Conservation (phyloP, 1,140 invertebrate genomes). For the Coptotermes formosanus region DNA sequence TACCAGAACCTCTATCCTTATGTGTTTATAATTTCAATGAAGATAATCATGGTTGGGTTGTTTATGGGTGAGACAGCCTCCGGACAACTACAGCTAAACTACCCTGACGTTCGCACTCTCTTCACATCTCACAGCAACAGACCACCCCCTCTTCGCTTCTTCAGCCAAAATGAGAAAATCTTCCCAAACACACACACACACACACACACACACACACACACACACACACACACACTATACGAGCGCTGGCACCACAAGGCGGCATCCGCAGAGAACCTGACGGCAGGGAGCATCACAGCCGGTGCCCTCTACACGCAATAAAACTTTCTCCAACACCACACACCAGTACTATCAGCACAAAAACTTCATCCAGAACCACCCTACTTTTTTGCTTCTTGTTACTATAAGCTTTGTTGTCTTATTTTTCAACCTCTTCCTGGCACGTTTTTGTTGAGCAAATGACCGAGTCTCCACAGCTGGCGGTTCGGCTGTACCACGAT, state of each 20-base stretch:
- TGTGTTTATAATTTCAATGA: background rate
- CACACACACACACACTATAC: too few relatives aligned
- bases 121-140: background rate
- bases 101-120: background rate
- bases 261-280: background rate
- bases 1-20: too few relatives aligned
- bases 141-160: background rate
- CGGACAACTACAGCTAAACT: background rate
- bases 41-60: background rate
- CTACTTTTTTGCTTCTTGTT: background rate
- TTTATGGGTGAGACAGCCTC: background rate
- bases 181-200: background rate
- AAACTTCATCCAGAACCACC: background rate
- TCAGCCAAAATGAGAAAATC: conserved; percentile 6
- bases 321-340: conserved; percentile 11
- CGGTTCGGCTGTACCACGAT: background rate
- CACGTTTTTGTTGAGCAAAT: conserved; percentile 12
- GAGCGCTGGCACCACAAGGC: background rate
- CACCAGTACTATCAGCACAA: background rate
- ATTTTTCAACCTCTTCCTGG: background rate
- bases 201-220: too few relatives aligned
- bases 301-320: background rate
- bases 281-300: background rate
- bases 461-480: background rate
- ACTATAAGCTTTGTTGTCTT: background rate